A percentile compares a stretch with the other conserved stretches of the same genome.
Conservation (phyloP, 2,888 invertebrate genomes). For the Zaprionus lineosus region DNA sequence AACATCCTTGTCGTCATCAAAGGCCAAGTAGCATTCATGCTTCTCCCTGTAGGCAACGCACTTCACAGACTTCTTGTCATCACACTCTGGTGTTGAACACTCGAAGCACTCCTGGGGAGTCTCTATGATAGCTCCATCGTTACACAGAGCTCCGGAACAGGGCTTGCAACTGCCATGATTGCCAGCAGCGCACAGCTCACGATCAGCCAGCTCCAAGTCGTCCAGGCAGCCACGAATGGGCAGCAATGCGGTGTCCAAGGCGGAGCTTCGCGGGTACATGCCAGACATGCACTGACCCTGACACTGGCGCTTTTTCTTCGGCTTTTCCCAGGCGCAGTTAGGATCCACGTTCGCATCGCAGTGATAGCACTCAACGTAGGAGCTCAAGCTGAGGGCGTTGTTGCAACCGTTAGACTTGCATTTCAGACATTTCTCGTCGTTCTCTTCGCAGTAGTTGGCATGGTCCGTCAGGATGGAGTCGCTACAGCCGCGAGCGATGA, state of each 20-base stretch:
- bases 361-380: conserved; percentile 72
- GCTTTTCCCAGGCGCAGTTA: conserved; percentile 52
- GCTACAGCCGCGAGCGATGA: conserved; percentile 76
- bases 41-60: conserved; percentile 65
- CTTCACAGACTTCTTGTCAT: conserved; percentile 18
- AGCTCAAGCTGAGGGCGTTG: conserved; percentile 47
- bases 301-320: conserved; percentile 63
- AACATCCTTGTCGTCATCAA: conserved; percentile 45
- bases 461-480: conserved; percentile 55
- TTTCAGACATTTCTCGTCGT: conserved; percentile 56
- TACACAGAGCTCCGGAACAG: conserved; percentile 67
- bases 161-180: conserved; percentile 54
- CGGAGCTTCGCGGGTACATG: conserved; percentile 69
- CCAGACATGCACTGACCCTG: conserved; percentile 75
- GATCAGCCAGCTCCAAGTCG: conserved; percentile 71
- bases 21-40: conserved; percentile 76
- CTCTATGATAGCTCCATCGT: conserved; percentile 53
- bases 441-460: conserved; percentile 63
- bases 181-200: conserved; percentile 57
- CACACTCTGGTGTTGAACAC: conserved; percentile 62
- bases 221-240: conserved; percentile 78
- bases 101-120: conserved; percentile 67
- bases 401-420: conserved; percentile 81
- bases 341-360: conserved; percentile 67
- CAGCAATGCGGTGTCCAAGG: conserved; percentile 66